Conservation (phyloP, 2,888 invertebrate species). For the Brachyopa scutellaris region DNA sequence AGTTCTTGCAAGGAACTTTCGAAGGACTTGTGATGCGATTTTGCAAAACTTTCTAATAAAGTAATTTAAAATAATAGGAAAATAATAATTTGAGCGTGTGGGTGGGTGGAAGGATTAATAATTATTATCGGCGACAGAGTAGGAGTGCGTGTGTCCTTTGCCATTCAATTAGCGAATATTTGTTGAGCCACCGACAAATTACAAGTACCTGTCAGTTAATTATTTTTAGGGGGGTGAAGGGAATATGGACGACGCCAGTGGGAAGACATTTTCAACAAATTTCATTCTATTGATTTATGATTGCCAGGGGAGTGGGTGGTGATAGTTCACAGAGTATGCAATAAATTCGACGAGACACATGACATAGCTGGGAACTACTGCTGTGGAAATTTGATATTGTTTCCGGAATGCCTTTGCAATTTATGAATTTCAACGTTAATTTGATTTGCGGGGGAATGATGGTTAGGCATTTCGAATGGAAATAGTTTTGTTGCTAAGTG, state of each 20-base stretch:
- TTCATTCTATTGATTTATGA: constrained; percentile 24
- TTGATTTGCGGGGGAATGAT: constrained; percentile 15
- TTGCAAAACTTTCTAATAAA: constrained; percentile 17
- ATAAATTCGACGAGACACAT: constrained; percentile 35
- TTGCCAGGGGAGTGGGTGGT: not conserved
- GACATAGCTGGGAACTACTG: constrained; percentile 8
- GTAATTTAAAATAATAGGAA: constrained; percentile 50
- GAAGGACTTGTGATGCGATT: constrained; percentile 29
- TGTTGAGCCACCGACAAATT: constrained; percentile 41
- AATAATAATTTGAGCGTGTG: not conserved
- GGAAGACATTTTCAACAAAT: no score
- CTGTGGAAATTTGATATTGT: constrained; percentile 28
- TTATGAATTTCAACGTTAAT: constrained; percentile 15
- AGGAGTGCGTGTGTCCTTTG: constrained; percentile 30
- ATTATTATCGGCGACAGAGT: not conserved
- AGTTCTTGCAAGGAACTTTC: constrained; percentile 12
- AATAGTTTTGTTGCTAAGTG: not conserved
- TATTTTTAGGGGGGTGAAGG: not conserved
- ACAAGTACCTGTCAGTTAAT: constrained; percentile 53
- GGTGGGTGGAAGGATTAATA: constrained; percentile 11
- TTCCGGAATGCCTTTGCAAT: not conserved
- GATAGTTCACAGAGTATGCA: constrained; percentile 3
- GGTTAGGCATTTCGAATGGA: not conserved
- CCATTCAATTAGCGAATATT: constrained; percentile 51
- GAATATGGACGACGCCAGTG: no score